Evolutionary conservation across 2,888 invertebrate species (phyloP).

Genomic region (Anoplius nigerrimus): DNA sequence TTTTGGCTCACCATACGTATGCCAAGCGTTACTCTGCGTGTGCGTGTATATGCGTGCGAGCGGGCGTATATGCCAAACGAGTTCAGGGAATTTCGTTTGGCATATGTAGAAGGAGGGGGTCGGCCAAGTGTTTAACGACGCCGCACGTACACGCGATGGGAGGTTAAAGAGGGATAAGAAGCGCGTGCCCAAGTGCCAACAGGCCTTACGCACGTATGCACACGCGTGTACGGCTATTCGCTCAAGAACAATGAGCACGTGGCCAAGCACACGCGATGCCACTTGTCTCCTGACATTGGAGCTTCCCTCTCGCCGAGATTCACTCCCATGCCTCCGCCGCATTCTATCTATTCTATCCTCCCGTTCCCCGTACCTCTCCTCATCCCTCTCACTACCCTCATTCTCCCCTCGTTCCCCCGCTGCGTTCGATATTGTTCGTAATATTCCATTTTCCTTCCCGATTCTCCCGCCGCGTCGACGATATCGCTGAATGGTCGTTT

Average conservation of each 20-base stretch:
- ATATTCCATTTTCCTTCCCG: too few species aligned
- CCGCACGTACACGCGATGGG: constrained; percentile 31
- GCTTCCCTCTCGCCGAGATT: constrained; percentile 14
- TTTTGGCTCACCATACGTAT: neutral
- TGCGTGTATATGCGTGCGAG: neutral
- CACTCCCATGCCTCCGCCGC: neutral
- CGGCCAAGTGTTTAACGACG: constrained; percentile 58
- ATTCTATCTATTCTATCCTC: constrained; percentile 10
- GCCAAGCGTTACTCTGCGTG: neutral
- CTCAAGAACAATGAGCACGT: constrained; percentile 66
- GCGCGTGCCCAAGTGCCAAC: constrained; percentile 73
- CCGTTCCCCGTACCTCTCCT: neutral
- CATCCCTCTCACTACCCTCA: too few species aligned
- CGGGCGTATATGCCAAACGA: neutral
- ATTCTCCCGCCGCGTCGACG: neutral
- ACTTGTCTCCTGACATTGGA: constrained; percentile 47
- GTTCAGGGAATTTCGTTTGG: neutral
- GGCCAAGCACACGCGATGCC: constrained; percentile 57
- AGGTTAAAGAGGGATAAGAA: constrained; percentile 52
- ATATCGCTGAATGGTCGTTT: neutral
- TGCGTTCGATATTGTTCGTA: too few species aligned
- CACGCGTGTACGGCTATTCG: constrained; percentile 53
- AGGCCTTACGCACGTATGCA: constrained; percentile 60
- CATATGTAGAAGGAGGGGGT: constrained; percentile 1
- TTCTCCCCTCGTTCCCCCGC: neutral